Percentiles rank a stretch among this genome's conserved stretches.
phyloP scores from a whole-genome alignment of 2,888 invertebrate species.

The Calephelis perditalis region DNA sequence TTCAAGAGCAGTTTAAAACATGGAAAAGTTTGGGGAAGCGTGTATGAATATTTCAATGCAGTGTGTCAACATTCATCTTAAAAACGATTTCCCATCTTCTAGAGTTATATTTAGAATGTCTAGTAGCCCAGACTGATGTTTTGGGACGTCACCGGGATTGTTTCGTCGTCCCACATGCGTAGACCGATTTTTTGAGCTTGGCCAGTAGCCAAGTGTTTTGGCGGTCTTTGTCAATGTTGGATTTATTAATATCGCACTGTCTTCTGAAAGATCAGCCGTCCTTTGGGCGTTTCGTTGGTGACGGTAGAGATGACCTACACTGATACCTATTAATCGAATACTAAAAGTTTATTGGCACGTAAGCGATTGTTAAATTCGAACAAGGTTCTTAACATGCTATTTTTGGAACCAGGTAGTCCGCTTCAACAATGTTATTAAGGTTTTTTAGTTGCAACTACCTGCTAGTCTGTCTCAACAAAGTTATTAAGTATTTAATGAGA shows the following conservation, averaged over 20 bases:
- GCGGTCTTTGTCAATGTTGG: constrained; percentile 78
- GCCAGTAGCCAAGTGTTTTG: constrained; percentile 66
- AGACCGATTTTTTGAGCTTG: constrained; percentile 56
- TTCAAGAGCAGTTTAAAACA: too few species aligned
- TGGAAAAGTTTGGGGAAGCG: too few species aligned
- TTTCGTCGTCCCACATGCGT: constrained; percentile 44
- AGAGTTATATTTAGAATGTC: constrained; percentile 26
- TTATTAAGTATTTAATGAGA: too few species aligned
- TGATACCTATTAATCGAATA: constrained; percentile 13
- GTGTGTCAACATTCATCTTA: too few species aligned
- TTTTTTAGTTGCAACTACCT: too few species aligned
- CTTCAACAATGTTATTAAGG: too few species aligned
- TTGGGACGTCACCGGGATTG: constrained; percentile 45
- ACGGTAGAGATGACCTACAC: constrained; percentile 29
- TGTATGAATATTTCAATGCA: too few species aligned
- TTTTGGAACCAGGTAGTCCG: too few species aligned
- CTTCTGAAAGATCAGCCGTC: constrained; percentile 39
- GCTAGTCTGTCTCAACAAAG: too few species aligned
- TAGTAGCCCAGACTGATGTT: constrained; percentile 30
- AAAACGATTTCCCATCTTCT: constrained; percentile 6
- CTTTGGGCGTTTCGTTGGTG: constrained; percentile 32
- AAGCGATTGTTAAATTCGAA: constrained; percentile 5
- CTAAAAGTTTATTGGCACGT: constrained; percentile 13
- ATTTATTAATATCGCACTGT: constrained; percentile 72
- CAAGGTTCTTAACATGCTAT: constrained; percentile 2